Evolutionary conservation across 2,888 invertebrate genomes (phyloP).

Genomic region (Sesia bembeciformis): DNA sequence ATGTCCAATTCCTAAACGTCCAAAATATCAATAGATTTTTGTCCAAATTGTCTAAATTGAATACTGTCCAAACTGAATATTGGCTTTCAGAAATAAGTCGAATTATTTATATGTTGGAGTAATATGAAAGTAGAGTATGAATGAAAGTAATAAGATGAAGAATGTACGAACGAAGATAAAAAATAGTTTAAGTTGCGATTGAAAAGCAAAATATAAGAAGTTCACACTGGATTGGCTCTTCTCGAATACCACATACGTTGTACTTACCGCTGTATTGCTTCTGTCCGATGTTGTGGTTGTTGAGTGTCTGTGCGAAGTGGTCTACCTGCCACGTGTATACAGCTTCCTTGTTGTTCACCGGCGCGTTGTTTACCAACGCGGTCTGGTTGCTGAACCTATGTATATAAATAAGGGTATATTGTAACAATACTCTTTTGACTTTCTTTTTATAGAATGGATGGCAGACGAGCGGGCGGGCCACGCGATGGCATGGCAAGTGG

Average conservation of each 20-base stretch:
- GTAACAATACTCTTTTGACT: background rate
- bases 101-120: too few species aligned
- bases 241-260: background rate
- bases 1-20: too few species aligned
- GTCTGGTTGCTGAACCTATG: conserved; percentile 51
- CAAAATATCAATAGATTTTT: too few species aligned
- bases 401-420: background rate
- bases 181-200: too few species aligned
- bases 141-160: too few species aligned
- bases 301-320: conserved; percentile 42
- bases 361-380: conserved; percentile 29
- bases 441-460: background rate
- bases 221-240: too few species aligned
- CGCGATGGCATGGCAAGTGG: background rate
- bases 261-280: conserved; percentile 31
- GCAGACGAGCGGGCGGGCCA: background rate
- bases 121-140: too few species aligned
- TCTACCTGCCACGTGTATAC: conserved; percentile 40
- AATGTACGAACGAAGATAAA: too few species aligned
- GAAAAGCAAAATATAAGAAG: too few species aligned
- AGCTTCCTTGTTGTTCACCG: conserved; percentile 35
- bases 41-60: too few species aligned
- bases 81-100: too few species aligned
- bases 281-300: conserved; percentile 50
- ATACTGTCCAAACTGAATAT: too few species aligned